These are phyloP conservation scores for Actenoides hombroni DNA, from an alignment of 2,113 vertebrate species.

Conservation along the genomic window DNA sequence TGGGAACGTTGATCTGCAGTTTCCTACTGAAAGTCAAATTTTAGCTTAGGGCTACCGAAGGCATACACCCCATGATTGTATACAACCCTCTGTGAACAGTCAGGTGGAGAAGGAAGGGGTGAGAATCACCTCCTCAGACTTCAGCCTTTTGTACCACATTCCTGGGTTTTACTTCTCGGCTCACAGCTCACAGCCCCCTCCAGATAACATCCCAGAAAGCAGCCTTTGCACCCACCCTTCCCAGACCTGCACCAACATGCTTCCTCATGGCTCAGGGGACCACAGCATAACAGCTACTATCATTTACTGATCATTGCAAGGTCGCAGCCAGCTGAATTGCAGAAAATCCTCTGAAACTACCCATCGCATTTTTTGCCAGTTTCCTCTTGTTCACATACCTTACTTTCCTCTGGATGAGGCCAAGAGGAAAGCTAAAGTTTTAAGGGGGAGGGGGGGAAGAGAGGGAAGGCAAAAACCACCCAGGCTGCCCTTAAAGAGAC, in stretches of 20 bases:
- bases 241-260: neutral
- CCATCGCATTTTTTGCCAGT: slow-evolving; percentile 7
- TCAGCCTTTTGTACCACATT: neutral
- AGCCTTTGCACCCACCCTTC: neutral
- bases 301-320: neutral
- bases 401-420: slow-evolving; percentile 43
- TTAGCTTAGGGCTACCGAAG: neutral
- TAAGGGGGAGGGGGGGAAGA: accelerated
- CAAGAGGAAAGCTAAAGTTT: slow-evolving; percentile 36
- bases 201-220: neutral
- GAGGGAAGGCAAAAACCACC: slow-evolving; percentile 67
- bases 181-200: neutral
- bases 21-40: neutral
- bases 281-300: neutral
- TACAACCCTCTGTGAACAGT: neutral
- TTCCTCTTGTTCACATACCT: slow-evolving; percentile 44
- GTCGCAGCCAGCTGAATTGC: neutral
- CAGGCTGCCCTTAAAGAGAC: slow-evolving; percentile 73
- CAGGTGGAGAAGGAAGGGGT: neutral
- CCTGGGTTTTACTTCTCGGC: neutral
- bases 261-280: neutral
- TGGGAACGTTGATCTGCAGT: neutral
- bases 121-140: neutral
- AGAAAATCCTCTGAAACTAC: slow-evolving; percentile 36
- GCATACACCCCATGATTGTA: neutral